Evolutionary conservation across 37 sponge, comb jelly and placozoan genomes (phyloP).

Genomic region (Spongia lamella): DNA sequence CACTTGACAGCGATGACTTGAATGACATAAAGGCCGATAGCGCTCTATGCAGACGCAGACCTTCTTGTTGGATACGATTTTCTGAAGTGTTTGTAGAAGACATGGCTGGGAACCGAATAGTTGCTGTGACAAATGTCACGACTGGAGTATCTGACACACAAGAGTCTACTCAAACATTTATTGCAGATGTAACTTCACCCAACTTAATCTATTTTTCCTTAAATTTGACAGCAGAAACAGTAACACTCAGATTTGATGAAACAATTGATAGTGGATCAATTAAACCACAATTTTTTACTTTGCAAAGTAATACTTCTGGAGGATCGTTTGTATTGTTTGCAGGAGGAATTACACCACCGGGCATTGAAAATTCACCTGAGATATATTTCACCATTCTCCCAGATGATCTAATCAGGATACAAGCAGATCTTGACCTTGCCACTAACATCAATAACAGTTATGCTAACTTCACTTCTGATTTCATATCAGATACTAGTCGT

Average conservation of each 20-base stretch:
- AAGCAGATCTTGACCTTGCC: constrained; percentile 73
- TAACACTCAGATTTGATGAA: constrained; percentile 79
- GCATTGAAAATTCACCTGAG: constrained; percentile 10
- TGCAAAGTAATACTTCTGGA: constrained; percentile 49
- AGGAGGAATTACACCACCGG: constrained; percentile 35
- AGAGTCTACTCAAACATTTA: constrained; percentile 19
- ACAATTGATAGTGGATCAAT: constrained; percentile 65
- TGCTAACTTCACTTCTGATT: constrained; percentile 43
- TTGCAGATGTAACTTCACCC: constrained; percentile 69
- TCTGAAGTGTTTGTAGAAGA: constrained; percentile 41
- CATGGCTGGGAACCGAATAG: constrained; percentile 70
- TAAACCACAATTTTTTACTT: constrained; percentile 42
- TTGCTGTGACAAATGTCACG: constrained; percentile 22
- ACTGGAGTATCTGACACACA: constrained; percentile 2
- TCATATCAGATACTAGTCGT: constrained; percentile 64
- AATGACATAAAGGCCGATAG: constrained; percentile 72
- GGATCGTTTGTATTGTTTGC: constrained; percentile 40
- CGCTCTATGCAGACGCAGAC: constrained; percentile 41
- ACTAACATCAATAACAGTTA: constrained; percentile 48
- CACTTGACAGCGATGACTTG: constrained; percentile 49
- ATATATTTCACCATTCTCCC: constrained; percentile 43
- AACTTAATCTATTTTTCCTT: constrained; percentile 48
- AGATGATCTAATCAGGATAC: constrained; percentile 42
- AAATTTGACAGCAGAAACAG: constrained; percentile 49
- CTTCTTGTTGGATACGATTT: constrained; percentile 77